Conservation (phyloP, 2,888 invertebrate genomes). For the Boloria selene region DNA sequence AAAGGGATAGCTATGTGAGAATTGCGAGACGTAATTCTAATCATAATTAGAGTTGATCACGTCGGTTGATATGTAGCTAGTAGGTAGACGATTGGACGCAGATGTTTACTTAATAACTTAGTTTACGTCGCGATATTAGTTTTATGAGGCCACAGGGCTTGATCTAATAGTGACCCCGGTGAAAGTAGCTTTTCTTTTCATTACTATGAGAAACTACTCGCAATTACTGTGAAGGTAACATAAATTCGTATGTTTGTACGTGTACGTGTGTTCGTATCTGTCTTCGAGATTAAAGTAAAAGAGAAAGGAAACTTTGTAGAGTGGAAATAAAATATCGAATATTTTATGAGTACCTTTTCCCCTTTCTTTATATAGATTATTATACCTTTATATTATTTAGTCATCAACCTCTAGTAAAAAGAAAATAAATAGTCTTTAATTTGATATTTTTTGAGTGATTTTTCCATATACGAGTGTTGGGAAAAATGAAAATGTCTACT, state of each 20-base stretch:
- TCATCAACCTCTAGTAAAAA: too few species aligned
- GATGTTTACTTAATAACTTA: slow-evolving; percentile 46
- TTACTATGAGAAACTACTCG: slow-evolving; percentile 22
- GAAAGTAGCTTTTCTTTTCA: slow-evolving; percentile 30
- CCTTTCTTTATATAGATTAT: too few species aligned
- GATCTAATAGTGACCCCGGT: slow-evolving; percentile 34
- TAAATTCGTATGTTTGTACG: too few species aligned
- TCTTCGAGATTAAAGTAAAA: background rate
- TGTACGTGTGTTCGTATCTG: background rate
- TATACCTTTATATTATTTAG: too few species aligned
- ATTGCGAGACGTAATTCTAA: slow-evolving; percentile 39
- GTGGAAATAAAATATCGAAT: background rate
- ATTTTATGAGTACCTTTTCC: too few species aligned
- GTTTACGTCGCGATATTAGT: slow-evolving; percentile 41
- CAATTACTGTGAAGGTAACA: slow-evolving; percentile 9
- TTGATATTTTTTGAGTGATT: too few species aligned
- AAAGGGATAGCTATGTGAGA: slow-evolving; percentile 28
- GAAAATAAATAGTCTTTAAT: too few species aligned
- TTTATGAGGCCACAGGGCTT: slow-evolving; percentile 38
- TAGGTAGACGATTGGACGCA: slow-evolving; percentile 31
- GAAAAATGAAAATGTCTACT: too few species aligned
- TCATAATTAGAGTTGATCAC: slow-evolving; percentile 48
- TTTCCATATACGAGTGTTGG: too few species aligned
- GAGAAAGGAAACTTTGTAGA: background rate
- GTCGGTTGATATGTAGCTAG: slow-evolving; percentile 29